phyloP scores from a whole-genome alignment of 1,140 invertebrate genomes.

The Hestina assimilis region DNA sequence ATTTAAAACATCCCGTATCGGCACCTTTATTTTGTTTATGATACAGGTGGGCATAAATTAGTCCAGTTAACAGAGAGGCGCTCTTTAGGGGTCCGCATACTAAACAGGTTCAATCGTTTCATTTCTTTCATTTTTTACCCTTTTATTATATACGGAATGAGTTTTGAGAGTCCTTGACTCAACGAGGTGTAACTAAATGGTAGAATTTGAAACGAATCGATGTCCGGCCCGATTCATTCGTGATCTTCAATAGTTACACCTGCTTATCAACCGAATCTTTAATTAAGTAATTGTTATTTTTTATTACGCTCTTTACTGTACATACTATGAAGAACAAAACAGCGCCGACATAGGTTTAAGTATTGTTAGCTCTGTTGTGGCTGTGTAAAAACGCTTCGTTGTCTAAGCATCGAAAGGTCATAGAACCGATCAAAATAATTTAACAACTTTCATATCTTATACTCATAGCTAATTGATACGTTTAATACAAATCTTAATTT shows the following conservation, averaged over 20 bases:
- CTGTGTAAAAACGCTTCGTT: conserved; percentile 1
- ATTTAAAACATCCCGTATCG: conserved; percentile 58
- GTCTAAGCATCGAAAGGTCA: conserved; percentile 42
- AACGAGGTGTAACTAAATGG: conserved; percentile 77
- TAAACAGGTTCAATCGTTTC: conserved; percentile 69
- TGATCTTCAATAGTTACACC: conserved; percentile 59
- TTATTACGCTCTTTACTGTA: conserved; percentile 17
- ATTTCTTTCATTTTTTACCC: conserved; percentile 66
- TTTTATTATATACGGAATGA: conserved; percentile 65
- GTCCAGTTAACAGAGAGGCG: conserved; percentile 63
- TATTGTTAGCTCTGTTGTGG: conserved; percentile 11
- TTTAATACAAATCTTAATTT: conserved; percentile 58
- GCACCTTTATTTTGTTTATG: conserved; percentile 67
- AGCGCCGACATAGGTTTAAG: conserved; percentile 13
- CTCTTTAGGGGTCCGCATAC: conserved; percentile 68
- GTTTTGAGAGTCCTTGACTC: conserved; percentile 70
- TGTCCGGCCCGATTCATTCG: conserved; percentile 54
- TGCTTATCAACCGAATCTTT: conserved; percentile 59
- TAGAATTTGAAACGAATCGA: conserved; percentile 74
- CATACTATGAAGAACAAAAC: conserved; percentile 24
- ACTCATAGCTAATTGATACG: conserved; percentile 41
- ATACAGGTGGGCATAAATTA: conserved; percentile 71
- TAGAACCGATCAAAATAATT: conserved; percentile 49
- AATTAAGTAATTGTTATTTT: conserved; percentile 65
- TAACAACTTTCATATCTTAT: conserved; percentile 38